Evolutionary conservation across 2,113 vertebrate genomes (phyloP).

Genomic region (Lampris incognitus): DNA sequence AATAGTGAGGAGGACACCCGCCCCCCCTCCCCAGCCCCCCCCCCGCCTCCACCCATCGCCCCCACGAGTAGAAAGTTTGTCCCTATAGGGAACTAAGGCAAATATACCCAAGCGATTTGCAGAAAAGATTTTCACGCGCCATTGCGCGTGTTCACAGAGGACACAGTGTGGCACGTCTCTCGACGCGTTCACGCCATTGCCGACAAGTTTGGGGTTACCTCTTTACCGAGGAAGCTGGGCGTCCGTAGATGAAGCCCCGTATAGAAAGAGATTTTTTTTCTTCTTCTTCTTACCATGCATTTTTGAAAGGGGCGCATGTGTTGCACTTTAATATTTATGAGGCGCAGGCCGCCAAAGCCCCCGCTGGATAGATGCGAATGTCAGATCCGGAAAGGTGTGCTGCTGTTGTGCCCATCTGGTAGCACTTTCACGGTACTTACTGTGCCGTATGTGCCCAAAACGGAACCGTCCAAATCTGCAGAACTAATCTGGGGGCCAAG

Average conservation of each 20-base stretch:
- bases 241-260: too few species aligned
- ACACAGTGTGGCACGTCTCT: too few species aligned
- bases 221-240: neutral
- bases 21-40: neutral
- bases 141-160: conserved; percentile 64
- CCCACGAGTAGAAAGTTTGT: conserved; percentile 17
- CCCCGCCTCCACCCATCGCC: neutral
- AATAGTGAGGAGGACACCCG: conserved; percentile 40
- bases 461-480: conserved; percentile 66
- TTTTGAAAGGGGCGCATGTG: conserved; percentile 69
- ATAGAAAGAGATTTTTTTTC: too few species aligned
- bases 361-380: conserved; percentile 61
- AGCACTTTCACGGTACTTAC: conserved; percentile 78
- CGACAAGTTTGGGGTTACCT: conserved; percentile 39
- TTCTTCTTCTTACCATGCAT: conserved; percentile 38
- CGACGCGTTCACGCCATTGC: too few species aligned
- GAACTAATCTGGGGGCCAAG: conserved; percentile 71
- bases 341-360: conserved; percentile 41
- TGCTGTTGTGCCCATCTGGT: conserved; percentile 78
- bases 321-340: conserved; percentile 80
- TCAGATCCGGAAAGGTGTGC: conserved; percentile 75
- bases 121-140: conserved; percentile 69
- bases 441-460: conserved; percentile 67
- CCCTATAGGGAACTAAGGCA: conserved; percentile 57
- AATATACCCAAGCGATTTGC: conserved; percentile 62